Base-by-base conservation (phyloP, 23 tunicate genomes). In the Phallusia fumigata region DNA sequence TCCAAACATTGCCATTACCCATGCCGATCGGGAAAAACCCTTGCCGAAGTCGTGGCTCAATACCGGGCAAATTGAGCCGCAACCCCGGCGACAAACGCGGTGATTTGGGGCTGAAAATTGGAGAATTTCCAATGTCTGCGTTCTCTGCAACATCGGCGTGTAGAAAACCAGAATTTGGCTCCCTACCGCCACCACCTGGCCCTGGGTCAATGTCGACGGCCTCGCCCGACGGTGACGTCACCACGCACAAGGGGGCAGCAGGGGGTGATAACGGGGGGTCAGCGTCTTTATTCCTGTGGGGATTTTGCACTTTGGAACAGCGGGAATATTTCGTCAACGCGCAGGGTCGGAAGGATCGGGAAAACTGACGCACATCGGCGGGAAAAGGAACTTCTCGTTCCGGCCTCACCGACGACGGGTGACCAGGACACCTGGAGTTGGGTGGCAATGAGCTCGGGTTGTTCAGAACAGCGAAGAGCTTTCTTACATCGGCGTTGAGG, bases 171-270 rank as follows among this genome's bases (percentile, higher is more conserved):
- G 47, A 40, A 40, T 5, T 40, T 40, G 69, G 3, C 5, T 13
- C 69, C 26, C 8, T 58, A 1, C 13, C 13, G 3, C 13, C 28
- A 1, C 8, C 69, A 6, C 16, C 28, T 16, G 69, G 26, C 2
- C 19, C n/a, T 13, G 19, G 13, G 76, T 28, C 32, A 12, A 72
- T 30, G 18, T 74, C 35, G 45, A 33, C 3, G 44, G 30, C n/a
- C 45, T 74, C 78, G 12, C 78, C 78, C 15, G 78, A 33, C 32
- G 78, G 78, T 74, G 78, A 74, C 78, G 78, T 74, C 40, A 74
- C 78, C 8, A 74, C 78, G 45, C 78, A 74, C 3, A 19, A 5
- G 22, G 78, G 78, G 69, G 69, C 69, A 13, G 28, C 16, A 11
- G 3, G 15, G 26, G 11, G 69, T 22, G 15, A 13, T 5, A 16